These are phyloP conservation scores for Pseudomyrmex flavicornis DNA, from an alignment of 1,140 invertebrate genomes.

Conservation along the genomic window DNA sequence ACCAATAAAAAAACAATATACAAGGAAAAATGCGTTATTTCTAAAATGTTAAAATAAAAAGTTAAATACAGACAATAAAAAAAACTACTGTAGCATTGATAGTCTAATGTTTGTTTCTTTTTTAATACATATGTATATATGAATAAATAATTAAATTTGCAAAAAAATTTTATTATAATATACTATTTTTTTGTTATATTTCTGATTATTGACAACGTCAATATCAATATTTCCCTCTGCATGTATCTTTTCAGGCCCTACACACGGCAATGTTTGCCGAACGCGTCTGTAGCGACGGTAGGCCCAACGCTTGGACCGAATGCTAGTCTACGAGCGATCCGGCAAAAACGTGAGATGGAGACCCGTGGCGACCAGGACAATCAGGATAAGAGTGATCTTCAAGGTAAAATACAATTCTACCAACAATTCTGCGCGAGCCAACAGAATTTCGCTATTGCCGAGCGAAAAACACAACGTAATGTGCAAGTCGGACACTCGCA, in stretches of 20 bases:
- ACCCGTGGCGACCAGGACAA: slow-evolving; percentile 80
- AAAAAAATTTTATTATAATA: background rate
- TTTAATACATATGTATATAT: too few relatives aligned
- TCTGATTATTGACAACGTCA: background rate
- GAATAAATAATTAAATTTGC: too few relatives aligned
- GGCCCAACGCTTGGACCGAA: slow-evolving; percentile 77
- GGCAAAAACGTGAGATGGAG: slow-evolving; percentile 78
- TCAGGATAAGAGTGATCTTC: slow-evolving; percentile 82
- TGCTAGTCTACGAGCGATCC: slow-evolving; percentile 70
- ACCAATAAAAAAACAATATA: too few relatives aligned
- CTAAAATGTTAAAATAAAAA: too few relatives aligned
- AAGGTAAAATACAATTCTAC: slow-evolving; percentile 80
- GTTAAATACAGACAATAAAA: too few relatives aligned
- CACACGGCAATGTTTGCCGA: slow-evolving; percentile 81
- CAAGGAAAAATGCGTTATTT: too few relatives aligned
- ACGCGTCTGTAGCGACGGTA: slow-evolving; percentile 78
- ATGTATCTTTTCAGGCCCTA: slow-evolving; percentile 75
- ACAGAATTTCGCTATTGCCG: slow-evolving; percentile 69
- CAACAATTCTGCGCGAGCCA: slow-evolving; percentile 78
- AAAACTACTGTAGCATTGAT: too few relatives aligned
- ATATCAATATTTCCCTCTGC: background rate
- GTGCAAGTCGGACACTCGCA: slow-evolving; percentile 63
- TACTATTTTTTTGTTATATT: background rate
- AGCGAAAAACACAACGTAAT: slow-evolving; percentile 62
- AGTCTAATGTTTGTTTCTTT: too few relatives aligned